Evolutionary conservation across 2,888 invertebrate genomes (phyloP), one percentile per base, ranked within the genome.

Genomic region (Caenorhabditis drosophilae): DNA sequence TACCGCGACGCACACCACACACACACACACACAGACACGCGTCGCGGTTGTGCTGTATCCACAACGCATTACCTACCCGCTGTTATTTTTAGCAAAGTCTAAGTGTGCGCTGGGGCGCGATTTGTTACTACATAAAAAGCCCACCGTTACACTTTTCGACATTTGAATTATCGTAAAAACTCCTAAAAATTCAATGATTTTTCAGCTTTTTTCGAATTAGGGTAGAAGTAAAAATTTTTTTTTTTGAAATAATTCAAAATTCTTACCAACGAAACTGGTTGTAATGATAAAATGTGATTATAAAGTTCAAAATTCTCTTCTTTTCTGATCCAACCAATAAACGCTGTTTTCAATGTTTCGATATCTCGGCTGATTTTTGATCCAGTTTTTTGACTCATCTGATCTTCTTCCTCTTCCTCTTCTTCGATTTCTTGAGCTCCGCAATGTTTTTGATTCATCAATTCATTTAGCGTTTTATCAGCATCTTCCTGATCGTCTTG

Each of bases 291-390:
- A 35, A 77, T 49, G 38, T 78, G 77, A 34, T 67, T 62, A 50
- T 78, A 72, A 4, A 80, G 51, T 16, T 75, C 67, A 2, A 59
- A 40, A 47, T 80, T 80, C 36, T 53, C 48, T 15, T 63, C 62
- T 20, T 41, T 34, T n/a, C 78, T 64, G 41, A 80, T 42, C 78
- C 78, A 80, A 15, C 46, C 56, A 11, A 79, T 47, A 49, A 79
- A 75, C 4, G 49, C 31, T 41, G 11, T 25, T 56, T 56, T 62
- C 59, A 15, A 35, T 23, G 7, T 56, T 52, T 36, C 48, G 42
- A 40, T 40, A 41, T 50, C 48, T n/a, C 34, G 1, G n/a, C n/a
- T n/a, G 27, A 20, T 22, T 31, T 31, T 31, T 12, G 31, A 31
- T 31, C 12, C 12, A 9, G 7, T 23, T 35, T 2, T 23, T 35